phyloP scores from a whole-genome alignment of 1,140 invertebrate genomes.

The Pseudomyrmex gracilis region DNA sequence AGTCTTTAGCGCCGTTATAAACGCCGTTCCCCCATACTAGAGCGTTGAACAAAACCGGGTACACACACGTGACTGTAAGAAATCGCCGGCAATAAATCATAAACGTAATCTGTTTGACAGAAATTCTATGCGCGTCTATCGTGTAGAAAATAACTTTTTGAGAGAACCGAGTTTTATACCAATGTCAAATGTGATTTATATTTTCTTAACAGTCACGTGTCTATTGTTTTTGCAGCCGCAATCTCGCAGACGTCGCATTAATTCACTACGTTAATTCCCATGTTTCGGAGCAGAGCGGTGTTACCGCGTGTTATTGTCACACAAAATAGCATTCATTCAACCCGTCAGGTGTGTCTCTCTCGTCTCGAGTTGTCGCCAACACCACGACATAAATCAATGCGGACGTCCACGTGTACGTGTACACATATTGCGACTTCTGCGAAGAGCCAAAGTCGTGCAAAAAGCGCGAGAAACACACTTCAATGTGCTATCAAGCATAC shows the following conservation, averaged over 20 bases:
- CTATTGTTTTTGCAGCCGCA: neutral
- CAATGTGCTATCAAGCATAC: too few species aligned
- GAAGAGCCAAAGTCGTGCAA: neutral
- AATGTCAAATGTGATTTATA: neutral
- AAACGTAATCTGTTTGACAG: neutral
- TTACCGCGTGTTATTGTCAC: neutral
- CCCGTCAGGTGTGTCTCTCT: slow-evolving; percentile 14
- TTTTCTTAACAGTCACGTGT: neutral
- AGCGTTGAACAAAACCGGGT: slow-evolving; percentile 12
- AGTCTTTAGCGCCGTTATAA: neutral
- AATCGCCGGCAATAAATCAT: slow-evolving; percentile 33
- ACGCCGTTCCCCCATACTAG: neutral
- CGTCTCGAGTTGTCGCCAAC: neutral
- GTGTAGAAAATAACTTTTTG: slow-evolving; percentile 4
- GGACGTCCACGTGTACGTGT: slow-evolving; percentile 4
- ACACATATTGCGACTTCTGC: slow-evolving; percentile 20
- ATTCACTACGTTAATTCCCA: slow-evolving; percentile 4
- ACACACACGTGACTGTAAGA: neutral
- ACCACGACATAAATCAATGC: neutral
- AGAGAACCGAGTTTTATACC: neutral
- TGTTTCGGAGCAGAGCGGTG: neutral
- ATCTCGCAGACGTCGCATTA: neutral
- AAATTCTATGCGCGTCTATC: neutral
- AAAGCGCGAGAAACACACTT: slow-evolving; percentile 26
- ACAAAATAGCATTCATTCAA: slow-evolving; percentile 1